These are phyloP conservation scores for Heteractis magnifica DNA, from an alignment of 92 coral and sea anemone genomes.

Conservation along the genomic window DNA sequence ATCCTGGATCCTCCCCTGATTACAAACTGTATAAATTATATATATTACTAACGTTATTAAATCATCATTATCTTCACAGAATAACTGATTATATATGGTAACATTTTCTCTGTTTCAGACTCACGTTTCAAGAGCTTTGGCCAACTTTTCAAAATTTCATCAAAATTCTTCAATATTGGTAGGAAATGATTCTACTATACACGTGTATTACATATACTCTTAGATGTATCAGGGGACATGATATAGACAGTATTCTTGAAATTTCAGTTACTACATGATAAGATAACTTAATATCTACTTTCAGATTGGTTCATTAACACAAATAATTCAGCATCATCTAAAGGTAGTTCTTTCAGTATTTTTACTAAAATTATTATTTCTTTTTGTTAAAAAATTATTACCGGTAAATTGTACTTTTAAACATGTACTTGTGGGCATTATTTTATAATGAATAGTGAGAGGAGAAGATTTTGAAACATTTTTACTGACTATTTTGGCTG, in stretches of 20 bases:
- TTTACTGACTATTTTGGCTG: no score
- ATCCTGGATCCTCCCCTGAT: no score
- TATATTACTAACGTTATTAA: no score
- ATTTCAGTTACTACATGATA: neutral
- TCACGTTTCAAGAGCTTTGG: conserved; percentile 94
- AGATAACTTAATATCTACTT: neutral
- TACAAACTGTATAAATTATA: no score
- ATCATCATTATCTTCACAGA: no score
- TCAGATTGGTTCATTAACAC: conserved; percentile 64
- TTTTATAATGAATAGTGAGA: no score
- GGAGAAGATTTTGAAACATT: no score
- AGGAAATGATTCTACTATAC: conserved; percentile 7
- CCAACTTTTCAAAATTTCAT: conserved; percentile 87
- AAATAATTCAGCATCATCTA: conserved; percentile 62
- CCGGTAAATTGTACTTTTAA: neutral
- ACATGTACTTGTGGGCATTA: no score
- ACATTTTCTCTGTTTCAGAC: conserved; percentile 32
- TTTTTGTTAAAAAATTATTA: conserved; percentile 4
- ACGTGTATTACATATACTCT: no score
- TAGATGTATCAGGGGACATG: no score
- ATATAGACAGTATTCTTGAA: no score
- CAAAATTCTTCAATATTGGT: conserved; percentile 93
- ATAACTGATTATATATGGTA: no score
- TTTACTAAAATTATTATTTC: neutral
- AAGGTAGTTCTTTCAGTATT: conserved; percentile 45